Percentiles rank a stretch among this genome's conserved stretches.
Evolutionary conservation across 2,888 invertebrate species (phyloP).

Genomic region (Mayetiola destructor): DNA sequence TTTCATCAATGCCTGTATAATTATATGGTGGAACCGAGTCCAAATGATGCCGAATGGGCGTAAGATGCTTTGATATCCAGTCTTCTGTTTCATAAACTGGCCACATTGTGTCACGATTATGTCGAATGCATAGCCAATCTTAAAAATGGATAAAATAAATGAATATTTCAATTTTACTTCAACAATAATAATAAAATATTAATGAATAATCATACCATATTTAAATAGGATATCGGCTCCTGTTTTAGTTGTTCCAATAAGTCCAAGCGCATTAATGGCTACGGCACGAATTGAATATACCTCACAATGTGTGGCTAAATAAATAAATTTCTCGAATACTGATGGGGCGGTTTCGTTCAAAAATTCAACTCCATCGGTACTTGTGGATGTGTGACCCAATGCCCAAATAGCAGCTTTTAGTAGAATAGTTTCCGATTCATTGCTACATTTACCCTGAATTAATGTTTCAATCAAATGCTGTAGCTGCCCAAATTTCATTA

Average conservation of each 20-base stretch:
- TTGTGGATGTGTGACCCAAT: constrained; percentile 66
- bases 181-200: neutral
- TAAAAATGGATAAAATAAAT: constrained; percentile 23
- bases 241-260: constrained; percentile 67
- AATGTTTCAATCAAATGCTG: constrained; percentile 27
- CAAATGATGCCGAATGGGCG: constrained; percentile 35
- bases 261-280: constrained; percentile 73
- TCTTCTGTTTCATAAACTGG: constrained; percentile 56
- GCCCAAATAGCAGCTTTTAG: constrained; percentile 86
- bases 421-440: constrained; percentile 55
- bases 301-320: constrained; percentile 61
- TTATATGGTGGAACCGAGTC: constrained; percentile 34
- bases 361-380: constrained; percentile 58
- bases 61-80: constrained; percentile 36
- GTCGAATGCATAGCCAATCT: constrained; percentile 63
- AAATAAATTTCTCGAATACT: constrained; percentile 37
- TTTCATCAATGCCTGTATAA: constrained; percentile 31
- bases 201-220: constrained; percentile 38
- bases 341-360: constrained; percentile 37
- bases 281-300: constrained; percentile 83
- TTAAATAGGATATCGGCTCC: constrained; percentile 68
- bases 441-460: constrained; percentile 40
- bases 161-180: neutral
- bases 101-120: constrained; percentile 61
- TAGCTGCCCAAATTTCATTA: constrained; percentile 30